phyloP scores from a whole-genome alignment of 2,113 vertebrate species.

The Scomber scombrus region DNA sequence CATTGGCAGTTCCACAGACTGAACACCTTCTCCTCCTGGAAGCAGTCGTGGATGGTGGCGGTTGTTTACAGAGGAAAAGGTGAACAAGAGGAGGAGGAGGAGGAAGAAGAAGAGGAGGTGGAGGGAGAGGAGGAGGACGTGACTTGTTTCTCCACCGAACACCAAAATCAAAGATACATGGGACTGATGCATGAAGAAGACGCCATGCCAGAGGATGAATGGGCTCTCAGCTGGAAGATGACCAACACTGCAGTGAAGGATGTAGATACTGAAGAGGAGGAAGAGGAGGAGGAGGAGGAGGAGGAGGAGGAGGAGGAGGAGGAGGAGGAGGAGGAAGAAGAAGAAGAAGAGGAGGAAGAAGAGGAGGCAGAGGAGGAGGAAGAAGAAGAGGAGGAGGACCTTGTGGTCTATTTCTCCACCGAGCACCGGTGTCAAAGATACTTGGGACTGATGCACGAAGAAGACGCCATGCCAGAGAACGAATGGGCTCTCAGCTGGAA shows the following conservation, averaged over 20 bases:
- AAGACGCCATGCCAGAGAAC: neutral
- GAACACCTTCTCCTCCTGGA: slow-evolving; percentile 63
- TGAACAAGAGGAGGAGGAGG: neutral
- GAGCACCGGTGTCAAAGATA: slow-evolving; percentile 41
- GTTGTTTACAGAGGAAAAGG: slow-evolving; percentile 47
- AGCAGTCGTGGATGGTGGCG: slow-evolving; percentile 59
- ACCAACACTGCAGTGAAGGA: neutral
- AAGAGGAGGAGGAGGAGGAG: no score
- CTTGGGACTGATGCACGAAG: neutral
- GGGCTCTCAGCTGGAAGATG: slow-evolving; percentile 71
- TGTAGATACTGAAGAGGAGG: no score
- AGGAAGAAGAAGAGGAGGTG: neutral
- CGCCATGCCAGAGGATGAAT: neutral
- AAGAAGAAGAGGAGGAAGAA: no score
- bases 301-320: no score
- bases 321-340: no score
- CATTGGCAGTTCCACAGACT: slow-evolving; percentile 75
- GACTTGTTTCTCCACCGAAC: slow-evolving; percentile 59
- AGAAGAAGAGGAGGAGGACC: neutral
- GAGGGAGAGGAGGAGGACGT: slow-evolving; percentile 41
- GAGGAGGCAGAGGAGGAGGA: no score
- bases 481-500: slow-evolving; percentile 74
- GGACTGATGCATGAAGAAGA: neutral
- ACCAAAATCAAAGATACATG: slow-evolving; percentile 36
- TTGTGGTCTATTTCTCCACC: slow-evolving; percentile 62